These are phyloP conservation scores for Eueides isabella DNA, from an alignment of 1,140 invertebrate species.

Conservation along the genomic window DNA sequence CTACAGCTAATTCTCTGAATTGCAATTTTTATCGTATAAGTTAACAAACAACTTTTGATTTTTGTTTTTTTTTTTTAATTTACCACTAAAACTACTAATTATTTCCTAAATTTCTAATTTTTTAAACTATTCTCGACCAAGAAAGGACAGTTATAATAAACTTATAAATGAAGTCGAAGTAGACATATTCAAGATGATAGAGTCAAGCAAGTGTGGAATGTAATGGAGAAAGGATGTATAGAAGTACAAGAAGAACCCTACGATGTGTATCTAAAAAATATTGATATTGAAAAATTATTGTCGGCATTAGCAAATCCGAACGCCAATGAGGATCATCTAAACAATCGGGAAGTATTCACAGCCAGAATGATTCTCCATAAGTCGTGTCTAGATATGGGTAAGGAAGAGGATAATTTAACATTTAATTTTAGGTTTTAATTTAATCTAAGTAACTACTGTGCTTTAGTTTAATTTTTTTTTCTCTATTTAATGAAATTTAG, in stretches of 20 bases:
- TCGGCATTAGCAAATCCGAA: constrained; percentile 62
- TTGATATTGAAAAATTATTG: constrained; percentile 53
- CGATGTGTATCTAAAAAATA: constrained; percentile 17
- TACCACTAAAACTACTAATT: constrained; percentile 68
- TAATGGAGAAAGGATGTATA: neutral
- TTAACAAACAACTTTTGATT: constrained; percentile 80
- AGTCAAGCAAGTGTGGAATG: constrained; percentile 11
- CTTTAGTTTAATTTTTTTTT: constrained; percentile 71
- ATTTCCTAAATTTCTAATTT: constrained; percentile 65
- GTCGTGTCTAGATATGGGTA: constrained; percentile 77
- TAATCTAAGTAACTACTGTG: constrained; percentile 79
- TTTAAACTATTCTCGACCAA: constrained; percentile 53
- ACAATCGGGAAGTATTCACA: constrained; percentile 74
- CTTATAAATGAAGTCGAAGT: constrained; percentile 33
- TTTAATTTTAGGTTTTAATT: constrained; percentile 71
- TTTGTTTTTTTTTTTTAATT: constrained; percentile 70
- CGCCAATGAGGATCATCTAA: constrained; percentile 65
- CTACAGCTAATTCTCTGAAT: constrained; percentile 79
- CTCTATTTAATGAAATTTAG: constrained; percentile 76
- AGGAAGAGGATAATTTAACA: constrained; percentile 60
- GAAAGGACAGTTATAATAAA: constrained; percentile 44
- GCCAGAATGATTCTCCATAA: constrained; percentile 79
- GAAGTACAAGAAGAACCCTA: constrained; percentile 1
- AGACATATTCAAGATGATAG: constrained; percentile 21
- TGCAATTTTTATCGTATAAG: constrained; percentile 75